Base-by-base conservation (phyloP, 2,113 vertebrate genomes). In the Mohoua ochrocephala region DNA sequence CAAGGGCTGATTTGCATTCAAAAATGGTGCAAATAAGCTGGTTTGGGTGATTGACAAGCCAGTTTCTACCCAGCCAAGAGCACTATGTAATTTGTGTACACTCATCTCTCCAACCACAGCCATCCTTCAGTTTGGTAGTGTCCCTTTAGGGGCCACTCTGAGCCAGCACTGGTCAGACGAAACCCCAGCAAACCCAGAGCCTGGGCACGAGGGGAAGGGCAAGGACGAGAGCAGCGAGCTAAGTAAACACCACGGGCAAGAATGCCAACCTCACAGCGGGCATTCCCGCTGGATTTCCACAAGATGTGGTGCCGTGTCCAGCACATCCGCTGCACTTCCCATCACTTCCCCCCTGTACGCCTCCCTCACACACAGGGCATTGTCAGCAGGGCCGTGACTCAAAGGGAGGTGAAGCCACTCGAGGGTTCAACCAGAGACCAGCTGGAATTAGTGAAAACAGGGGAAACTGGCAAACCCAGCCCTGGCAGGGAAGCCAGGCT, bases 21-120 rank as follows among this genome's bases (percentile, higher is more conserved):
- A 54, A 54, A 96, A 77, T 67, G 16, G n/a, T 68, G 63, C 60
- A 92, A 91, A 94, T 67, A 26, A 86, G 63, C 67, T 80, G 54
- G 0, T 69, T 69, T 35, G 53, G 11, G 67, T 77, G 85, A 73
- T 7, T 60, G 67, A n/a, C 47, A 88, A 37, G 65, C 37, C 45
- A n/a, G 45, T 73, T 79, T 27, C 19, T 61, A 50, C 17, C 39
- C 39, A 65, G 30, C 20, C 39, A 80, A 75, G 59, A 80, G 54
- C 54, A 83, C 47, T 37, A 10, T 89, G 61, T 79, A 60, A 81
- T 94, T 69, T 70, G 71, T 79, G 33, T 42, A 52, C 22, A 33
- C 31, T 69, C 57, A 78, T 92, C 71, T 86, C 81, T 86, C 56
- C 88, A 81, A 15, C 80, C 90, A 91, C 96, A 94, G 68, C 89